Base-by-base conservation (phyloP, 2,113 vertebrate genomes). In the Hystrix cristata region DNA sequence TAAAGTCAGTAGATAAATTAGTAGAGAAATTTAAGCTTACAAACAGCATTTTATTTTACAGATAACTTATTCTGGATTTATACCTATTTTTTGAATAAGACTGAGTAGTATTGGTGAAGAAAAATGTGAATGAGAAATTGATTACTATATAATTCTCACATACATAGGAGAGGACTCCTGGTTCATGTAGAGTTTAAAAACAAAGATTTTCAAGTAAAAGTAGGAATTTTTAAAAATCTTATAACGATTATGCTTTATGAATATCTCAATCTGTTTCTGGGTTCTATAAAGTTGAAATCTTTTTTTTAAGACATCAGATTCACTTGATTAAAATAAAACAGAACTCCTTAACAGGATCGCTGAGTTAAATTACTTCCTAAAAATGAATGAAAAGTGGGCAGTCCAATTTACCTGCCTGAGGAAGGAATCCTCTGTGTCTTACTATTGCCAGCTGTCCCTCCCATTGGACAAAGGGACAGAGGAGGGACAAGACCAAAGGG, bases 251-350 rank as follows among this genome's bases (percentile, higher is more conserved):
- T 27, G 10, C 64, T 95, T 92, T 71, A 53, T 85, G 16, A n/a
- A 15, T 38, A 79, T 21, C 23, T 87, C 46, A 88, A 14, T 46
- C 19, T 91, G 23, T 91, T 87, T 94, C 53, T 88, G 72, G 18
- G 55, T 72, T 79, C 64, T 79, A 72, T 43, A 80, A 78, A 71
- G 9, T 19, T 93, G 55, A 89, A 96, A 86, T 86, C 1, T 62
- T 67, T 13, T 38, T 85, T 67, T 82, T n/a, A 43, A 43, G 27
- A 59, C 27, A 83, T 34, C 48, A 10, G 81, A 31, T 3, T 67
- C 14, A 72, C 12, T 55, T 78, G 72, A 85, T 86, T 64, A 91
- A 88, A 85, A 81, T 34, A 89, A 95, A 96, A 72, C 8, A 74
- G 74, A 90, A 92, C 29, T 9, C 8, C 38, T 90, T 34, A 80